A percentile compares a stretch with the other conserved stretches of the same genome.
phyloP scores from a whole-genome alignment of 2,888 invertebrate genomes.

The Drosophila histrio region DNA sequence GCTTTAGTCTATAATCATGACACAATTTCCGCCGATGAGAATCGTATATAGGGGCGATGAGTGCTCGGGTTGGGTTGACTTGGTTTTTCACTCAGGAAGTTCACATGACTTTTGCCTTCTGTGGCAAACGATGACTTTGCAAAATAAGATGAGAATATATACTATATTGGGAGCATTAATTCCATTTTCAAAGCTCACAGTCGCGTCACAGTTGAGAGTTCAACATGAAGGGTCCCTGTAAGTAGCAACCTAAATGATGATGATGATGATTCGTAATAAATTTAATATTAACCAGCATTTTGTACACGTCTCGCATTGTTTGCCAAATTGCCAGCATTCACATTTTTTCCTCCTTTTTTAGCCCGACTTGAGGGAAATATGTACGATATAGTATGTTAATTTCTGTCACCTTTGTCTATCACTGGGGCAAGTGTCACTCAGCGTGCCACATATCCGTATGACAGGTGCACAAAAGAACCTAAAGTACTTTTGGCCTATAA shows the following conservation, averaged over 20 bases:
- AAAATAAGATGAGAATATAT: slow-evolving; percentile 43
- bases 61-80: slow-evolving; percentile 14
- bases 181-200: slow-evolving; percentile 27
- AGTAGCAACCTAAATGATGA: slow-evolving; percentile 59
- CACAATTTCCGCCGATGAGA: slow-evolving; percentile 72
- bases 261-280: slow-evolving; percentile 74
- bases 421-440: slow-evolving; percentile 67
- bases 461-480: slow-evolving; percentile 62
- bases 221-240: slow-evolving; percentile 28
- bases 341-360: background rate
- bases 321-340: slow-evolving; percentile 56
- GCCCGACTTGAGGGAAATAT: background rate
- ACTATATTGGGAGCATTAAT: slow-evolving; percentile 60
- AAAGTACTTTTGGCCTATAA: slow-evolving; percentile 57
- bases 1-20: slow-evolving; percentile 80
- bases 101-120: slow-evolving; percentile 67
- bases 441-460: slow-evolving; percentile 32
- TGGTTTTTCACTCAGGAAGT: slow-evolving; percentile 62
- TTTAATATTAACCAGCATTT: slow-evolving; percentile 72
- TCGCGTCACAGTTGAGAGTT: slow-evolving; percentile 74
- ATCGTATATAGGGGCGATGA: slow-evolving; percentile 18
- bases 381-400: slow-evolving; percentile 54
- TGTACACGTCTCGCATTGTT: slow-evolving; percentile 25
- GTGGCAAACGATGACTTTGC: slow-evolving; percentile 54
- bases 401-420: slow-evolving; percentile 14